Percentiles rank a stretch among this genome's conserved stretches.
These are phyloP conservation scores for Galerucella nymphaeae DNA, from an alignment of 2,888 invertebrate species.

Conservation along the genomic window DNA sequence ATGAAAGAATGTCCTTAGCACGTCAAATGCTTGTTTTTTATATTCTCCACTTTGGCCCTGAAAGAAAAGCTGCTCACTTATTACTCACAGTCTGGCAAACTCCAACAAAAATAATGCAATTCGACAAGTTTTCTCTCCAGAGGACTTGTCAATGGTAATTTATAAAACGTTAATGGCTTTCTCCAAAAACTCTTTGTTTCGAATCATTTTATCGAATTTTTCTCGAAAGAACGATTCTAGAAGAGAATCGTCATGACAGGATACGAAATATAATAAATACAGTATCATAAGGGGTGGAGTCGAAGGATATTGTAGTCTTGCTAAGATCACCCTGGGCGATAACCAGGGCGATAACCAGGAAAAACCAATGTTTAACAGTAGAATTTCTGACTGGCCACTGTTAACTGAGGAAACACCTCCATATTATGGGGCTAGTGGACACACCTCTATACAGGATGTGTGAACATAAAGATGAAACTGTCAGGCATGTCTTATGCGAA, in stretches of 20 bases:
- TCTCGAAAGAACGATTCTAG: neutral
- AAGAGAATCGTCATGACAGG: neutral
- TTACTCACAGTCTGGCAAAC: neutral
- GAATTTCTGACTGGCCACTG: no score
- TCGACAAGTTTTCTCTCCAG: conserved; percentile 44
- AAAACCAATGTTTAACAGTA: no score
- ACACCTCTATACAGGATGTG: no score
- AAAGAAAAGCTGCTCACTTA: neutral
- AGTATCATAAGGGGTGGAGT: neutral
- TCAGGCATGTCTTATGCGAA: no score
- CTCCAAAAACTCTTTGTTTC: neutral
- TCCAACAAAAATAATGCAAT: conserved; percentile 45
- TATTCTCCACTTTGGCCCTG: neutral
- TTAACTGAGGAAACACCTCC: no score
- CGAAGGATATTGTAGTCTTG: no score
- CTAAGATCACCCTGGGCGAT: no score
- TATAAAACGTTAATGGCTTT: conserved; percentile 25
- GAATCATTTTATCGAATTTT: neutral
- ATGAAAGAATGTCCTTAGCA: neutral
- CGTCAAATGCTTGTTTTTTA: neutral
- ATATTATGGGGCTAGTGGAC: no score
- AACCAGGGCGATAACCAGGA: no score
- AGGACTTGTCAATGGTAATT: conserved; percentile 28
- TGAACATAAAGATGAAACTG: no score
- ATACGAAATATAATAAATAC: neutral